These are phyloP conservation scores for Parapristionchus giblindavisi DNA, from an alignment of 2,888 invertebrate species.

Conservation along the genomic window DNA sequence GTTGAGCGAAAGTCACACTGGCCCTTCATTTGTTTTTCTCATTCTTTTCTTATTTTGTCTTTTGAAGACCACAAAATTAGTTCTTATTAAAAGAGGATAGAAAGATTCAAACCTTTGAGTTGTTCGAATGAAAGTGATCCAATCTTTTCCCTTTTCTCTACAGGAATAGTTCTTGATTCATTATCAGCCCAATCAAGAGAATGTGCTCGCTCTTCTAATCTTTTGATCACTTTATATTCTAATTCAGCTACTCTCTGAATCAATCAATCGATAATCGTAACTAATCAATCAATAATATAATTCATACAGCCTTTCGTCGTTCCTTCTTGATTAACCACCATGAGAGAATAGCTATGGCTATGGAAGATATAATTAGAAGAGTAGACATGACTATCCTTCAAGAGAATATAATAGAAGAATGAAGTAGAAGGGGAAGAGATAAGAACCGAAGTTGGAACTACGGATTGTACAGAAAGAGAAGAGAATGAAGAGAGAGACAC, in stretches of 20 bases:
- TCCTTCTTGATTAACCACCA: constrained; percentile 24
- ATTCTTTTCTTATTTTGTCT: no score
- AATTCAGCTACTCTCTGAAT: constrained; percentile 48
- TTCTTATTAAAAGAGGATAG: background rate
- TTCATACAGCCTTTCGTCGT: constrained; percentile 40
- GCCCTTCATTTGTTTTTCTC: background rate
- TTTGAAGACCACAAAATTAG: no score
- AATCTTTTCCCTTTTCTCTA: constrained; percentile 46
- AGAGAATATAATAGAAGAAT: no score
- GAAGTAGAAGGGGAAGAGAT: constrained; percentile 16
- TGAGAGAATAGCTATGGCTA: constrained; percentile 17
- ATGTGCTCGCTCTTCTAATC: constrained; percentile 48
- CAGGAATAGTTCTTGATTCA: constrained; percentile 42
- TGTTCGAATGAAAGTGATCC: constrained; percentile 44
- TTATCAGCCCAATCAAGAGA: constrained; percentile 47
- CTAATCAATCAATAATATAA: background rate
- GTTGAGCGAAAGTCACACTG: background rate
- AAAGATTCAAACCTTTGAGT: constrained; percentile 26
- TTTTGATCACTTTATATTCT: constrained; percentile 44
- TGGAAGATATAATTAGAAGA: background rate
- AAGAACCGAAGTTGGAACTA: background rate
- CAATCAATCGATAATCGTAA: background rate
- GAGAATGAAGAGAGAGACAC: no score
- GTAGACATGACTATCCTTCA: no score
- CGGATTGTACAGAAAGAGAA: no score